Percentiles rank a stretch among this genome's conserved stretches.
Conservation (phyloP, 2,888 invertebrate species). For the Stenoptilia bipunctidactyla region DNA sequence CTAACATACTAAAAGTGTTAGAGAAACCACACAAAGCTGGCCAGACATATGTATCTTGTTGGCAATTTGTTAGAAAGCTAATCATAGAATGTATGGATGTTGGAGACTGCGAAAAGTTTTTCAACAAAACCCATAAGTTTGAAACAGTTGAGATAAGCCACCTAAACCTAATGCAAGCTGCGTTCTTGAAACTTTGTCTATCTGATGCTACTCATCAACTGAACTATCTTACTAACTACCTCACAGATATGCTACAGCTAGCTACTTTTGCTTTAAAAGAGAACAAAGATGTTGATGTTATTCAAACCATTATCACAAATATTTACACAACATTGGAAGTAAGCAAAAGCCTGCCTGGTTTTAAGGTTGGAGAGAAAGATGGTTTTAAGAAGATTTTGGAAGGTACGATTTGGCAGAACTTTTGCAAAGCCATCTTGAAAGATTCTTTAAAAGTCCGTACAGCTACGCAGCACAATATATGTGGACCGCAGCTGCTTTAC, state of each 20-base stretch:
- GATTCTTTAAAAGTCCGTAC: conserved; percentile 69
- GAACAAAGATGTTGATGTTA: conserved; percentile 25
- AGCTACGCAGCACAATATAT: conserved; percentile 31
- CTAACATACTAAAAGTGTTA: conserved; percentile 73
- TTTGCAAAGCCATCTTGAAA: conserved; percentile 76
- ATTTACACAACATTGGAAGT: conserved; percentile 40
- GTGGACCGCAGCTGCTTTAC: conserved; percentile 63
- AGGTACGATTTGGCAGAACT: conserved; percentile 69
- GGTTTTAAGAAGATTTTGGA: conserved; percentile 49
- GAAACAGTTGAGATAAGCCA: conserved; percentile 73
- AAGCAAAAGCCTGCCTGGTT: conserved; percentile 30
- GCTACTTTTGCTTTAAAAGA: conserved; percentile 60
- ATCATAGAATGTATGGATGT: conserved; percentile 72
- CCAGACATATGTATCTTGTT: conserved; percentile 73
- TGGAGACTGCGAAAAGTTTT: conserved; percentile 67
- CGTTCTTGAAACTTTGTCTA: conserved; percentile 63
- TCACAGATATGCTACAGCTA: conserved; percentile 68
- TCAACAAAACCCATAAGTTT: conserved; percentile 74
- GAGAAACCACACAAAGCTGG: conserved; percentile 80
- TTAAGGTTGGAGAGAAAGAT: conserved; percentile 26
- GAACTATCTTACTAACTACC: conserved; percentile 61
- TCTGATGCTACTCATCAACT: conserved; percentile 34
- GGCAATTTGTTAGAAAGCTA: conserved; percentile 69
- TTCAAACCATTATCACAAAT: conserved; percentile 30
- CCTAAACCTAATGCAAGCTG: conserved; percentile 61